Conservation (phyloP, 2,797 vertebrate genomes). For the Enteromius mattozi region DNA sequence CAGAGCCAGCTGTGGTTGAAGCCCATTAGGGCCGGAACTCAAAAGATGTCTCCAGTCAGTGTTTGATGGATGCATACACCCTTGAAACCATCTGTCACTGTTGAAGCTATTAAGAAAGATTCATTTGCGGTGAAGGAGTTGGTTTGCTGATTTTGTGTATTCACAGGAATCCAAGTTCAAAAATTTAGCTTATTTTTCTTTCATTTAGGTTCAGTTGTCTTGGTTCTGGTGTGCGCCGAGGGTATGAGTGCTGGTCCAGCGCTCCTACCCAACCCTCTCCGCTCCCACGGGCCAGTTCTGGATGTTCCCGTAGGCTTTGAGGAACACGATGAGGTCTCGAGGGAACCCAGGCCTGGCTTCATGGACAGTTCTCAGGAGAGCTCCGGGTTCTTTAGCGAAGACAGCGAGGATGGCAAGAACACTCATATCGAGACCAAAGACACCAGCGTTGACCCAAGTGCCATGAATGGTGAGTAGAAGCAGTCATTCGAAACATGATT, state of each 20-base stretch:
- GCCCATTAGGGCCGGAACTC: conserved; percentile 17
- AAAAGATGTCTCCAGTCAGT: conserved; percentile 30
- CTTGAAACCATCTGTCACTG: conserved; percentile 13
- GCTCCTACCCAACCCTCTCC: conserved; percentile 74
- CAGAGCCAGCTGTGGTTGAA: conserved; percentile 43
- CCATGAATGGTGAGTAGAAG: conserved; percentile 64
- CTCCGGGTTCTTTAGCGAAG: conserved; percentile 82
- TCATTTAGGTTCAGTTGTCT: conserved; percentile 65
- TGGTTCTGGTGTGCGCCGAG: conserved; percentile 62
- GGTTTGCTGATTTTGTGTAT: not conserved
- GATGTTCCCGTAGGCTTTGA: conserved; percentile 72
- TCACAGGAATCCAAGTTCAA: too few relatives aligned
- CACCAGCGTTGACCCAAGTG: conserved; percentile 75
- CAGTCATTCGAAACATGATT: not conserved
- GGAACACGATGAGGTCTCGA: conserved; percentile 63
- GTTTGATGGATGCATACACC: conserved; percentile 4
- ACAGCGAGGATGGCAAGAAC: conserved; percentile 80
- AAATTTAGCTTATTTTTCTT: not conserved
- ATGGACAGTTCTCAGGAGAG: conserved; percentile 76
- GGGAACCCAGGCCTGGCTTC: conserved; percentile 59
- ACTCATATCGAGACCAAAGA: conserved; percentile 76
- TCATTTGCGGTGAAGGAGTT: not conserved
- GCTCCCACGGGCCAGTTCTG: conserved; percentile 67
- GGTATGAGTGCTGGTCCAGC: conserved; percentile 71
- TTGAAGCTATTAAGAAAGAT: conserved; percentile 29